Evolutionary conservation across 2,888 invertebrate species (phyloP), one percentile per base, ranked within the genome.

Genomic region (Nebria brevicollis): DNA sequence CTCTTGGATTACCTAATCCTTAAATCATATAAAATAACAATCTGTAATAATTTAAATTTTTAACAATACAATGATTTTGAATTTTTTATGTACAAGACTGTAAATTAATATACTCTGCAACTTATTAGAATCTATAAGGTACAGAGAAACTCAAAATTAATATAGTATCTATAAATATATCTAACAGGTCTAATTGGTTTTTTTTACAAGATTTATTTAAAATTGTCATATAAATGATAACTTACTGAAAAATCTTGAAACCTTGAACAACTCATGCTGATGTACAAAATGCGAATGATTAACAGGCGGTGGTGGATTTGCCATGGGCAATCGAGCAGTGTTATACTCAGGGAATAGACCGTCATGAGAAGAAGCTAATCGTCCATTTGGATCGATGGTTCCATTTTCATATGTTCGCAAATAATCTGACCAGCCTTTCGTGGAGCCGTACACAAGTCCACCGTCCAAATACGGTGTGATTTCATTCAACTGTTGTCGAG

Each of bases 401-500:
- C 91, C 92, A 83, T 90, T 89, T 25, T 86, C 84, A 82, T 90
- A 89, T 2, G 89, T 89, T 76, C 92, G 85, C 65, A 92, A 87
- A 42, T 90, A 88, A 86, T 92, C 91, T 1, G 92, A 88, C 92
- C 92, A 92, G 66, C 91, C 90, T 85, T 91, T 92, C 8, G 91
- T 89, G 0, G 90, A 90, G 1, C 92, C 93, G 86, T 93, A 93
- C 82, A 92, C 89, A n/a, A 92, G 87, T 11, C 91, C 92, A 1
- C 92, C 93, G 85, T 93, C 93, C 72, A 93, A 86, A 86, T 89
- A 93, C 0, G 93, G 91, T 6, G 92, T 92, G 78, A 92, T 92
- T 87, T 92, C 91, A 85, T 93, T 93, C 74, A 92, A 84, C 89
- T 92, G 92, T 86, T 92, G 91, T 72, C 92, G 86, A 1, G 92